Evolutionary conservation across 2,113 vertebrate species (phyloP).

Genomic region (Bufo gargarizans): DNA sequence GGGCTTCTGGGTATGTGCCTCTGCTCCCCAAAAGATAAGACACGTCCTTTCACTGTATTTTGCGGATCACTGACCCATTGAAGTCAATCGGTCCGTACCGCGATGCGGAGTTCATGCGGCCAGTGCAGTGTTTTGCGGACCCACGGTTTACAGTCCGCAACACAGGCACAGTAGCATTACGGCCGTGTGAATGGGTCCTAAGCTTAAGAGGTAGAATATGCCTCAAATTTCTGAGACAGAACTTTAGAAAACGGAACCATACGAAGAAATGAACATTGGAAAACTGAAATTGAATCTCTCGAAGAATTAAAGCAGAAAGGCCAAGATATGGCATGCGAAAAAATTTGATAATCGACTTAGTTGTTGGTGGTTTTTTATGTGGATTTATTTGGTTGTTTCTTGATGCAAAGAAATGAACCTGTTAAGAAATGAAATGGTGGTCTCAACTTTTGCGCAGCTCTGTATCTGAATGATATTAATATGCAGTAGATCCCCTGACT

Average conservation of each 20-base stretch:
- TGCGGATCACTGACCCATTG: no score
- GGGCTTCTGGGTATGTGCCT: no score
- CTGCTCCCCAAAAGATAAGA: no score
- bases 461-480: not conserved
- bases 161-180: no score
- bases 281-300: not conserved
- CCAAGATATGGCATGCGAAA: not conserved
- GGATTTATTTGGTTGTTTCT: not conserved
- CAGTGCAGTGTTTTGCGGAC: no score
- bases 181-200: no score
- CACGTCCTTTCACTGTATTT: no score
- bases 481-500: not conserved
- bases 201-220: not conserved
- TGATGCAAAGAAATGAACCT: not conserved
- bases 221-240: not conserved
- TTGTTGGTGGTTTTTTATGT: not conserved
- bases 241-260: not conserved
- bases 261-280: no score
- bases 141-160: no score
- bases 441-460: not conserved
- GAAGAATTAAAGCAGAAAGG: not conserved
- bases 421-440: not conserved
- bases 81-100: no score
- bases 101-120: no score
- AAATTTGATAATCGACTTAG: not conserved